These are phyloP conservation scores for Trogon melanurus DNA, from an alignment of 2,113 vertebrate species.

Conservation along the genomic window DNA sequence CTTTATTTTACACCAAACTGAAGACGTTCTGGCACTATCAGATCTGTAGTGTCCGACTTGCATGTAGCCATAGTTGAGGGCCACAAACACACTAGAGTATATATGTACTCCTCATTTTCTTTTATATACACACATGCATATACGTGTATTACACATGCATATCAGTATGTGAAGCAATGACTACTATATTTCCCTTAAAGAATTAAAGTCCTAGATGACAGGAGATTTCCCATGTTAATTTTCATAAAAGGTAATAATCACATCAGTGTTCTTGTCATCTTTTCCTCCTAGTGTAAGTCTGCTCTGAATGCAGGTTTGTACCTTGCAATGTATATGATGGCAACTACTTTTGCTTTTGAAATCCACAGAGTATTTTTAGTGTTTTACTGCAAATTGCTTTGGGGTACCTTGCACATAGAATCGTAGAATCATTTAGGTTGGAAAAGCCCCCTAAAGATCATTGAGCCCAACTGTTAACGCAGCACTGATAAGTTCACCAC, in stretches of 20 bases:
- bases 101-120: background rate
- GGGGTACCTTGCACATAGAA: background rate
- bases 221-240: background rate
- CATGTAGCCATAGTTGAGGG: background rate
- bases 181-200: background rate
- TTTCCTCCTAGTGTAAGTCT: background rate
- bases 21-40: background rate
- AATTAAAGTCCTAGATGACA: background rate
- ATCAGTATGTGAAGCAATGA: background rate
- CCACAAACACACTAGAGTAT: background rate
- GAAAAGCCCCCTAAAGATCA: background rate
- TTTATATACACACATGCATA: background rate
- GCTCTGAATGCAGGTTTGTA: background rate
- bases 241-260: background rate
- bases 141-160: background rate
- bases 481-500: background rate
- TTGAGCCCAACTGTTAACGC: fast-evolving
- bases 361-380: background rate
- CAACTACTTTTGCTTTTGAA: background rate
- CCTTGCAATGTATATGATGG: background rate
- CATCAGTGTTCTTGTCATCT: background rate
- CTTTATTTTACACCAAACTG: background rate
- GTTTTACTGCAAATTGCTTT: background rate
- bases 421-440: background rate
- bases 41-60: background rate